Evolutionary conservation across 2,797 vertebrate genomes (phyloP).

Genomic region (Podarcis siculus): DNA sequence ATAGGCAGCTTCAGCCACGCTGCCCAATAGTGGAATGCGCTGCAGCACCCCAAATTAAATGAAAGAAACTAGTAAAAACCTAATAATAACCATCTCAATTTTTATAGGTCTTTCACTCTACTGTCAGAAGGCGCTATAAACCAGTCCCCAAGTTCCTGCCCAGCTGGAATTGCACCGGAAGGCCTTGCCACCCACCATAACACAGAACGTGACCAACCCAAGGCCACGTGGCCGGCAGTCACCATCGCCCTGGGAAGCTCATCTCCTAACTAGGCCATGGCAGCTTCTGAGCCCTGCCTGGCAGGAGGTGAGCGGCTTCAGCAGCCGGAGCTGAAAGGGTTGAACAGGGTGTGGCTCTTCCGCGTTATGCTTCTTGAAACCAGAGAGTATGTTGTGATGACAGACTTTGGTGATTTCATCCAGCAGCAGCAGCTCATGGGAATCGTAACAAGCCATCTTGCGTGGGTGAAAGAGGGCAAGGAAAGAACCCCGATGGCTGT

Average conservation of each 20-base stretch:
- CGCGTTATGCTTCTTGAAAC: neutral
- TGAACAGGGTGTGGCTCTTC: conserved; percentile 48
- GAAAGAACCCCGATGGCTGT: neutral
- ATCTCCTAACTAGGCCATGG: too few species aligned
- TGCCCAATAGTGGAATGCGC: neutral
- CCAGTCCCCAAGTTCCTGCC: neutral
- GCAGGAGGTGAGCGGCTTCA: fast-evolving
- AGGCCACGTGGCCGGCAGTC: neutral
- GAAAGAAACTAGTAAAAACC: neutral
- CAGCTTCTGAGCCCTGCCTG: neutral
- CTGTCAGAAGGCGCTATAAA: neutral
- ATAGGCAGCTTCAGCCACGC: neutral
- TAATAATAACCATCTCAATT: neutral
- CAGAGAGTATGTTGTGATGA: neutral
- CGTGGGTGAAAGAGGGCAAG: neutral
- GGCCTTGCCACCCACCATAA: neutral
- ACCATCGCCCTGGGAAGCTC: neutral
- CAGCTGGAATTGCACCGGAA: neutral
- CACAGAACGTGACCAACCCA: neutral
- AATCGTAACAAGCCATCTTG: neutral
- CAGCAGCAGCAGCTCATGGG: fast-evolving
- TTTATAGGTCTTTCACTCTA: neutral
- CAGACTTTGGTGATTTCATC: conserved; percentile 24
- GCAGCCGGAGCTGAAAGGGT: neutral
- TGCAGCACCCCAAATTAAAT: fast-evolving